Evolutionary conservation across 2,113 vertebrate genomes (phyloP), one percentile per base, ranked within the genome.

Genomic region (Microcebus griseorufus): DNA sequence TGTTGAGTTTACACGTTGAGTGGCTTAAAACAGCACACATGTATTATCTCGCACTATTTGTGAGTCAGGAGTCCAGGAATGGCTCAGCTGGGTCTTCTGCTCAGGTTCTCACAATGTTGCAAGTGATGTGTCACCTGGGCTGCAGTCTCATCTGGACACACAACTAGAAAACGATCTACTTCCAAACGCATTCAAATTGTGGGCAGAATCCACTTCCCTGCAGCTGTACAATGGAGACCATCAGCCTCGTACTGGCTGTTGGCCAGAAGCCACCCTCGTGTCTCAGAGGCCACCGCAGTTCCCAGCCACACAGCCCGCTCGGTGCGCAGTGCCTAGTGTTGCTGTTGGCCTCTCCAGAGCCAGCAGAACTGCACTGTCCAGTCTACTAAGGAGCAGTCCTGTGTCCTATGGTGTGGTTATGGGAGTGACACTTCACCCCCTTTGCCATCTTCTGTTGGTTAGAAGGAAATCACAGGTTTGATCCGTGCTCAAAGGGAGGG

Each of bases 341-440:
- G 32, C 45, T 39, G 8, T 75, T 45, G 65, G 12, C n/a, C 29
- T 65, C 64, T 70, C 16, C 10, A 72, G 27, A 23, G 10, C 45
- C 27, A 83, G 34, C 22, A 64, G 9, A n/a, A 9, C 32, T n/a
- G 39, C 45, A 17, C 67, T 45, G 48, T 79, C 5, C 17, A 23
- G 22, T 8, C 39, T 39, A 25, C 37, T 48, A 5, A 23, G n/a
- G n/a, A 42, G 20, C 29, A 51, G 32, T 62, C 27, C n/a, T 60
- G 4, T 5, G 23, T 10, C 22, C 27, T 37, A 16, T 8, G 18
- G 2, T 2, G 3, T 8, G 14, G 22, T 9, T 34, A 29, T 2
- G 3, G 29, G 76, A 34, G 25, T 32, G 78, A 10, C 7, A 11
- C 2, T 45, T 16, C 9, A 27, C 27, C 22, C n/a, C 45, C 45